Percentiles rank a stretch among this genome's conserved stretches.
These are phyloP conservation scores for Chorisops tibialis DNA, from an alignment of 2,888 invertebrate genomes.

Conservation along the genomic window DNA sequence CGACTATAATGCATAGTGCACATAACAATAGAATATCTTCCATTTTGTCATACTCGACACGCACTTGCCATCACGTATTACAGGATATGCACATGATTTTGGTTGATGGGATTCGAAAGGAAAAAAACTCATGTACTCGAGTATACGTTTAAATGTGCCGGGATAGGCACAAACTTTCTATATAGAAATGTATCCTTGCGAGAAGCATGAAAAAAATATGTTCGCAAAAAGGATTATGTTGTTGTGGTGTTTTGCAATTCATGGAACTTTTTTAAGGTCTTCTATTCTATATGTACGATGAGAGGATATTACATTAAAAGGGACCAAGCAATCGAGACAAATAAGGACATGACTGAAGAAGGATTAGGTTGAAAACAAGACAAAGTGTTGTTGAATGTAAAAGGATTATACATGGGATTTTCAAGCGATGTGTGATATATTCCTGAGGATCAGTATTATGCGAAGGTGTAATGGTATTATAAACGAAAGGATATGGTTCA, in stretches of 20 bases:
- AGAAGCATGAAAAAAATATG: background rate
- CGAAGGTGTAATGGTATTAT: no score
- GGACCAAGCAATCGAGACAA: slow-evolving; percentile 5
- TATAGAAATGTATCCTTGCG: background rate
- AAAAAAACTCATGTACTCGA: no score
- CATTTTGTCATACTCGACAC: background rate
- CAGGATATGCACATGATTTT: no score
- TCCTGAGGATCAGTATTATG: no score
- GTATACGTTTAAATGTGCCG: no score
- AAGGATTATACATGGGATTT: background rate
- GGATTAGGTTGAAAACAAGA: background rate
- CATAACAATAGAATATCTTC: background rate
- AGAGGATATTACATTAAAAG: slow-evolving; percentile 4
- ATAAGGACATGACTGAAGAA: slow-evolving; percentile 2
- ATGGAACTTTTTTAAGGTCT: background rate
- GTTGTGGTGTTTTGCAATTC: background rate
- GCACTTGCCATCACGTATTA: background rate
- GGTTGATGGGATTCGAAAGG: no score
- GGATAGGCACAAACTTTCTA: no score
- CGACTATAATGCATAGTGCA: background rate
- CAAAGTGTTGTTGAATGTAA: background rate
- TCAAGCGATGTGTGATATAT: no score
- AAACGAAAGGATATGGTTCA: no score
- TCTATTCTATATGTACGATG: background rate
- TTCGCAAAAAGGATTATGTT: background rate